Base-by-base conservation (phyloP, 2,888 invertebrate species). In the Macrosiphum euphorbiae region DNA sequence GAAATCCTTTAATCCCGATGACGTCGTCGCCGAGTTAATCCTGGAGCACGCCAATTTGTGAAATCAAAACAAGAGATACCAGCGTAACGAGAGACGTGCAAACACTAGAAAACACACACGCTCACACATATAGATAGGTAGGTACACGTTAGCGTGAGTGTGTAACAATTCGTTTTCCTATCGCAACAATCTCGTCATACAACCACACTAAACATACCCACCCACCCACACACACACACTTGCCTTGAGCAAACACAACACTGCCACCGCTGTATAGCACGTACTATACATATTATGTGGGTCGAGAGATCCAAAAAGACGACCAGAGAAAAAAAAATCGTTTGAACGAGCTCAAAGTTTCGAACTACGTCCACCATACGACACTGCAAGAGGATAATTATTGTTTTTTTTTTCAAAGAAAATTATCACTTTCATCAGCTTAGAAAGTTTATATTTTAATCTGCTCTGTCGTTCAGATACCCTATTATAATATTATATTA, bases 11-110 rank as follows among this genome's bases (percentile, higher is more conserved):
- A 92, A 92, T 87, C 50, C 20, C 87, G 3, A 87, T 28, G 16
- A 61, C 86, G 87, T n/a, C 47, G 87, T 87, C 50, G 26, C 28
- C 3, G 28, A 41, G 87, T 50, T 92, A 92, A 92, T 92, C 87
- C 61, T 2, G 50, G 28, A 16, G 50, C 92, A 92, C 92, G 35
- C 61, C 92, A 92, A 92, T 92, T 92, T 92, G 92, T 88, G 92
- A 92, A 92, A 92, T 88, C 87, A 67, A 92, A 92, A 92, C 87
- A 28, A 87, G 87, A 92, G 92, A 92, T 92, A 92, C 88, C 92
- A 8, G 50, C 87, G 67, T 41, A 50, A 78, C 35, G 20, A 52
- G 50, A 67, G 35, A 92, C 87, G 61, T 55, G 84, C 41, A 91
- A 85, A 55, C 85, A 78, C 47, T 47, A 20, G 78, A 35, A 78